Percentiles rank a stretch among this genome's conserved stretches.
These are phyloP conservation scores for Pachydiplax longipennis DNA, from an alignment of 2,888 invertebrate species.

Conservation along the genomic window DNA sequence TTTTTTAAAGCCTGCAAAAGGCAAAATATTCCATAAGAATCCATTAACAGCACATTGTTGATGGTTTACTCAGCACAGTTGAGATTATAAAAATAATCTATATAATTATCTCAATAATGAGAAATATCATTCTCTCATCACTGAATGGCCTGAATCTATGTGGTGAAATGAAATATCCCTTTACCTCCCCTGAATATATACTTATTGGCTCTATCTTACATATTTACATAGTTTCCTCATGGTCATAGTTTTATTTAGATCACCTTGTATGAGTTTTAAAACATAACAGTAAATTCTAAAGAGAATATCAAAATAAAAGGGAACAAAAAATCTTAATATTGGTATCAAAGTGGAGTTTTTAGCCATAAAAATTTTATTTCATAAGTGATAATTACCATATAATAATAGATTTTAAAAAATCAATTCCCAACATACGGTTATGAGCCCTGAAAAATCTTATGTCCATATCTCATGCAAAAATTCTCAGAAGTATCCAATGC, in stretches of 20 bases:
- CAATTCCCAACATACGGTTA: too few species aligned
- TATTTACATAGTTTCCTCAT: slow-evolving; percentile 24
- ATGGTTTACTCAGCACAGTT: background rate
- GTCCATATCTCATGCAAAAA: background rate
- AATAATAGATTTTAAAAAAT: too few species aligned
- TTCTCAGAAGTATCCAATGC: background rate
- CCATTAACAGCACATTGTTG: background rate
- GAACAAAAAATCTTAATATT: slow-evolving; percentile 5
- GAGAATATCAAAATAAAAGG: background rate
- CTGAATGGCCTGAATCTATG: slow-evolving; percentile 30
- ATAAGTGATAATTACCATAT: too few species aligned
- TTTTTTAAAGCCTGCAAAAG: background rate
- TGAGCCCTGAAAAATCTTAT: too few species aligned
- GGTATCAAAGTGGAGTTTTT: background rate
- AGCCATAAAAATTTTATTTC: background rate
- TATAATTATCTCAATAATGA: slow-evolving; percentile 12
- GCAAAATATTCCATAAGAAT: background rate
- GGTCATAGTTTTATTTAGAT: background rate
- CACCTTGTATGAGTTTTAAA: background rate
- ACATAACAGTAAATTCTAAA: background rate
- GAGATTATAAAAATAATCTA: slow-evolving; percentile 26
- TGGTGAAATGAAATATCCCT: slow-evolving; percentile 34
- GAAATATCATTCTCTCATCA: slow-evolving; percentile 17
- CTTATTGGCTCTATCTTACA: slow-evolving; percentile 23
- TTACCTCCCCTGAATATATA: slow-evolving; percentile 14